These are phyloP conservation scores for Scyliorhinus canicula DNA, from an alignment of 2,797 vertebrate species.

Conservation along the genomic window DNA sequence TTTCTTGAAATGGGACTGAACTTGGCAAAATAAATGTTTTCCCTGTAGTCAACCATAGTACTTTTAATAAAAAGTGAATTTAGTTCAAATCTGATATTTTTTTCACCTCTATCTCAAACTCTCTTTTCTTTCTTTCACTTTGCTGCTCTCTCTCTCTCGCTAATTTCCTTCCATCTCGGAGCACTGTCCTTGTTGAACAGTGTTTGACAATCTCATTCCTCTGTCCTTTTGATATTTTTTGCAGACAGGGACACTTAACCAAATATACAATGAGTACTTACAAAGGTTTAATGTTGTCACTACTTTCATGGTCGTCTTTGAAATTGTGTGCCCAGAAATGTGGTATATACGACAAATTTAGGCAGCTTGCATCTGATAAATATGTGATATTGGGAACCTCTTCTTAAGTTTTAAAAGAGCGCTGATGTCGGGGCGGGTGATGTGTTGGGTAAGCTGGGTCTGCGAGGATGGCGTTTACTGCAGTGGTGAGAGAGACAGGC, in stretches of 20 bases:
- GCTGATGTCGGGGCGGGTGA: too few species aligned
- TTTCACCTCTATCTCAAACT: neutral
- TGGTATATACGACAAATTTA: neutral
- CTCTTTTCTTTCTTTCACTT: neutral
- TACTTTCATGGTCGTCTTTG: neutral
- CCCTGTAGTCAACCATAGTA: neutral
- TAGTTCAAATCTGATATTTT: neutral
- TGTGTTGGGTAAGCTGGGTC: too few species aligned
- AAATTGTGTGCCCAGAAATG: neutral
- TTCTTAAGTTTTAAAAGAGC: neutral
- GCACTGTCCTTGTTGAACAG: neutral
- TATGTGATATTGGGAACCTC: neutral
- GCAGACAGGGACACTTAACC: neutral
- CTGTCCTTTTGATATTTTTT: neutral
- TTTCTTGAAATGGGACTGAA: neutral
- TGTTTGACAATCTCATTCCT: neutral
- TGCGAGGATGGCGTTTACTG: too few species aligned
- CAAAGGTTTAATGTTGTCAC: neutral
- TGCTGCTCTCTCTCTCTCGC: too few species aligned
- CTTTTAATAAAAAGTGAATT: neutral
- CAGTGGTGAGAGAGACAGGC: too few species aligned
- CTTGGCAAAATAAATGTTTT: neutral
- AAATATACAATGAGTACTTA: neutral
- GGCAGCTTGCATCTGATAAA: neutral
- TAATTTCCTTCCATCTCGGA: neutral